Conservation (phyloP, 2,888 invertebrate species). For the Ormyrus thymus region DNA sequence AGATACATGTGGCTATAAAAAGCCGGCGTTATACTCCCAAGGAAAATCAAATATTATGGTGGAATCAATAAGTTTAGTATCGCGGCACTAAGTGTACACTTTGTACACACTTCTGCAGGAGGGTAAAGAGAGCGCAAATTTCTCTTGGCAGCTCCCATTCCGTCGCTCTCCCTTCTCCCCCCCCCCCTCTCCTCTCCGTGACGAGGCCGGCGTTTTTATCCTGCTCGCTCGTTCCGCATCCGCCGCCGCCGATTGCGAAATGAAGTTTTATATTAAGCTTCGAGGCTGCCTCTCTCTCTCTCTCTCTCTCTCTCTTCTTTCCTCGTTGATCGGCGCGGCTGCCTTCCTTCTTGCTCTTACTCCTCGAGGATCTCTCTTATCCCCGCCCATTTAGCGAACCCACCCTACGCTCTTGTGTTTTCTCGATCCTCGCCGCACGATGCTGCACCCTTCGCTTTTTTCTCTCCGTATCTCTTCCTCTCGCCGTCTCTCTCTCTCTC, state of each 20-base stretch:
- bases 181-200: constrained; percentile 3
- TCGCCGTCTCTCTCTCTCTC: neutral
- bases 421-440: constrained; percentile 27
- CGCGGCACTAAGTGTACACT: constrained; percentile 27
- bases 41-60: constrained; percentile 1
- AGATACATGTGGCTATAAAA: too few relatives aligned
- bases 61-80: constrained; percentile 29
- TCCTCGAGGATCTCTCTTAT: constrained; percentile 55
- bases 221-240: constrained; percentile 30
- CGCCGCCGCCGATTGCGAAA: constrained; percentile 71
- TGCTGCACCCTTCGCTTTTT: constrained; percentile 15
- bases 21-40: neutral
- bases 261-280: constrained; percentile 75
- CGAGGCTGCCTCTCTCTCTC: constrained; percentile 61
- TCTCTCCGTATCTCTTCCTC: constrained; percentile 5
- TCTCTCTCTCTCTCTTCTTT: constrained; percentile 35
- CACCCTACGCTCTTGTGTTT: constrained; percentile 59
- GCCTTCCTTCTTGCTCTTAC: constrained; percentile 38
- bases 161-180: neutral
- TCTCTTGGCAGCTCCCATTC: constrained; percentile 28
- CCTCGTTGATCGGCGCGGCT: constrained; percentile 13
- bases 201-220: constrained; percentile 51
- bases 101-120: constrained; percentile 40
- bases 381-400: constrained; percentile 60
- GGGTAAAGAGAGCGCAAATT: constrained; percentile 50